Percentiles rank a stretch among this genome's conserved stretches.
phyloP scores from a whole-genome alignment of 2,113 vertebrate species.

The Numida meleagris region DNA sequence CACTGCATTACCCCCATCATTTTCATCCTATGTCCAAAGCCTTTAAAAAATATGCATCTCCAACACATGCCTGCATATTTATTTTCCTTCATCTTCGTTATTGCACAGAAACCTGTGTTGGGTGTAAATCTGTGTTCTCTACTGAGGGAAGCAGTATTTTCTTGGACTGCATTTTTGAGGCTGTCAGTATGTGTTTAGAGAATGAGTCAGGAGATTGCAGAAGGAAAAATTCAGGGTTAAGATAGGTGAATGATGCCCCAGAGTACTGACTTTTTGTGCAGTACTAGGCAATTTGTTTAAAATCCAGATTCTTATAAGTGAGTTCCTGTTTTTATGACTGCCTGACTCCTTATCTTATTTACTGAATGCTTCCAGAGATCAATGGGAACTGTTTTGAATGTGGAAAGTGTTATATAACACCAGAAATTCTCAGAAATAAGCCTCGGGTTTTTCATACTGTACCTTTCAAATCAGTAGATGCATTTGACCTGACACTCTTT shows the following conservation, averaged over 20 bases:
- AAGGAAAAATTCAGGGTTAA: slow-evolving; percentile 12
- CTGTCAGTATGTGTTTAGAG: slow-evolving; percentile 14
- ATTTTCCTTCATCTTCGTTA: neutral
- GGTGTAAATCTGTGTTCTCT: neutral
- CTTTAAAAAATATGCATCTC: neutral
- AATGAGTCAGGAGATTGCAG: slow-evolving; percentile 41
- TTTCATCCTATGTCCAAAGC: neutral
- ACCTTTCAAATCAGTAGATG: neutral
- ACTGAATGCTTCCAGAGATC: slow-evolving; percentile 19
- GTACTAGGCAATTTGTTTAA: neutral
- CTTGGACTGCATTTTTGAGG: neutral
- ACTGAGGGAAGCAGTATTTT: neutral
- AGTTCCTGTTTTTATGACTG: slow-evolving; percentile 1
- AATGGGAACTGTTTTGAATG: slow-evolving; percentile 14
- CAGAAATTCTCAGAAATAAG: slow-evolving; percentile 11
- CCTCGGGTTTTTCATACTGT: neutral
- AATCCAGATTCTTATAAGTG: neutral
- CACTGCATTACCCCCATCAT: neutral
- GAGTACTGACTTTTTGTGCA: slow-evolving; percentile 15
- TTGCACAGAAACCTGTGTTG: neutral
- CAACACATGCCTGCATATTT: accelerated
- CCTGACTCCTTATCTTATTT: slow-evolving; percentile 14
- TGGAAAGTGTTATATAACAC: slow-evolving; percentile 1
- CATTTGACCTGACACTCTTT: slow-evolving; percentile 16
- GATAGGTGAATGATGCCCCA: neutral